Conservation (phyloP, 2,888 invertebrate species). For the Lochmaea capreae region DNA sequence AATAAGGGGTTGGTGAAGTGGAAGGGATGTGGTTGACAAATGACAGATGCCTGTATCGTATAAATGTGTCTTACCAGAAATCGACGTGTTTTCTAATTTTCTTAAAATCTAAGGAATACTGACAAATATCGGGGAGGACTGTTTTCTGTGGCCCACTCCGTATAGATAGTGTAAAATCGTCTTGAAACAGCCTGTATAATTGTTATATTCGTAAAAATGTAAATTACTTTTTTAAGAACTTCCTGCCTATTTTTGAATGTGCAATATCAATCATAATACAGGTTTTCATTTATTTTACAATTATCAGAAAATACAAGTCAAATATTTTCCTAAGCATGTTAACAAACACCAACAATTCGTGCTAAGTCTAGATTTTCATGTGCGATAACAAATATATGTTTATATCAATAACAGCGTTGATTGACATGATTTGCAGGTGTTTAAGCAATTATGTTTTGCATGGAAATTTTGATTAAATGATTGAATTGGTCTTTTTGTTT, state of each 20-base stretch:
- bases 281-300: neutral
- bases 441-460: neutral
- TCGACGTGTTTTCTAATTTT: no score
- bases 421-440: neutral
- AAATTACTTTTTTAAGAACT: neutral
- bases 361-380: constrained; percentile 4
- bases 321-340: neutral
- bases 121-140: no score
- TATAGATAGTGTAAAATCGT: no score
- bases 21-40: no score
- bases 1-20: no score
- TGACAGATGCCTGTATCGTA: no score
- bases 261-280: neutral
- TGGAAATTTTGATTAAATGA: neutral
- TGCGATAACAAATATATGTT: neutral
- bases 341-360: neutral
- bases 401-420: neutral
- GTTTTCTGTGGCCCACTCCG: no score
- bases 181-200: no score
- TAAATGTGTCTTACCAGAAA: no score
- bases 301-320: neutral
- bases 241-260: neutral
- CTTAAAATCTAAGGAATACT: no score
- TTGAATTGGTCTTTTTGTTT: neutral
- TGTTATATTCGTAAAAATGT: no score